Base-by-base conservation (phyloP, 2,113 vertebrate genomes). In the Pithys albifrons region DNA sequence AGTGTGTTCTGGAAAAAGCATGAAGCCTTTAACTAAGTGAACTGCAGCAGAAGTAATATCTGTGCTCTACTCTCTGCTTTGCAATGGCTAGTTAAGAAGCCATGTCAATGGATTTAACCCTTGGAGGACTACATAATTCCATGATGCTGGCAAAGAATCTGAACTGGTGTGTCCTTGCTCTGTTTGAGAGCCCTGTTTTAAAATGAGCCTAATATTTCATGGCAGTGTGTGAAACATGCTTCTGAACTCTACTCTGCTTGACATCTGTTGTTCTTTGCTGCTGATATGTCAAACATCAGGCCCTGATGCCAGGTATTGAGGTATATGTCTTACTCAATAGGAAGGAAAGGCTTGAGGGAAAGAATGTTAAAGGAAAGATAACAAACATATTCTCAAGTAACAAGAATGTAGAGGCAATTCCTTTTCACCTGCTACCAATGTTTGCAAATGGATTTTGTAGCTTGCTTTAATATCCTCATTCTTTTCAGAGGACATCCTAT, bases 401-500 rank as follows among this genome's bases (percentile, higher is more conserved):
- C 28, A 45, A 27, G 35, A 48, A 72, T 35, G 5, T 66, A 51
- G 35, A 58, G 22, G 3, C 48, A 52, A 4, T 76, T 51, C 14
- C 7, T 7, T 31, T 62, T 86, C 7, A 79, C 3, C 11, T 48
- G n/a, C 20, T 67, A 0, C 28, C 33, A 43, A 27, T 55, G 19
- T 39, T 5, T 1, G 3, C 55, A 66, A 84, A 17, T 65, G 4
- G 17, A 8, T 65, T 57, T 72, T 20, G 5, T 89, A 46, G 8
- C 33, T 92, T 58, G 19, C 17, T 90, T 67, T 82, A 89, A 85
- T 91, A 57, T 39, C 45, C 31, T 91, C 57, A 46, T 82, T 94
- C 3, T 85, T 97, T 96, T 78, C 96, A 99, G 99, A 98, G 99
- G 71, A 99, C 99, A 0, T 99, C 99, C 0, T 99, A 99, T 41